A percentile compares a stretch with the other conserved stretches of the same genome.
Evolutionary conservation across 2,888 invertebrate genomes (phyloP).

Genomic region (Ormyrus labotus): DNA sequence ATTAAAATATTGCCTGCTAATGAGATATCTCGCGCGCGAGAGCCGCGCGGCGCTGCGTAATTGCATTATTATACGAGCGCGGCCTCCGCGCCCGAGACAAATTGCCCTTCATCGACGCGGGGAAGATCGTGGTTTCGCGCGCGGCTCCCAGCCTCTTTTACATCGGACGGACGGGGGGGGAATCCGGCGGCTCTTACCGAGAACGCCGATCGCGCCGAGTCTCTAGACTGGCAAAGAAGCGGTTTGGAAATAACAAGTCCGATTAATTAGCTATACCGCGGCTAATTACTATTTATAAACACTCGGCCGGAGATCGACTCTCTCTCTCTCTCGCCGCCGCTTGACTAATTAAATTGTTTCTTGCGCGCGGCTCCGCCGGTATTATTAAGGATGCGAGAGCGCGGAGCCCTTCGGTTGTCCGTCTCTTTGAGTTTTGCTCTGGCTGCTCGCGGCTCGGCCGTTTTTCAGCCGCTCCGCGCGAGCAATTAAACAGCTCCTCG

Average conservation of each 20-base stretch:
- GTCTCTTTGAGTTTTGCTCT: too few species aligned
- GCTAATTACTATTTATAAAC: constrained; percentile 48
- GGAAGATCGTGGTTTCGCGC: too few species aligned
- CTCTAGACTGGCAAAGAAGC: too few species aligned
- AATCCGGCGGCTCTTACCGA: too few species aligned
- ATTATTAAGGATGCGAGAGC: constrained; percentile 18
- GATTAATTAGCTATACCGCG: constrained; percentile 66
- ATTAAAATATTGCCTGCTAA: constrained; percentile 74
- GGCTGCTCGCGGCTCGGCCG: too few species aligned
- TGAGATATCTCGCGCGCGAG: constrained; percentile 63
- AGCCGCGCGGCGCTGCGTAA: constrained; percentile 61
- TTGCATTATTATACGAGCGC: constrained; percentile 69
- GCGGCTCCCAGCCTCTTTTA: too few species aligned
- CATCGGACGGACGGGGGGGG: too few species aligned
- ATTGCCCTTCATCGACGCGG: not conserved
- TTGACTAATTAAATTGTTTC: constrained; percentile 41
- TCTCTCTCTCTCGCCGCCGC: constrained; percentile 1
- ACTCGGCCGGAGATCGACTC: not conserved
- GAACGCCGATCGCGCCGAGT: too few species aligned
- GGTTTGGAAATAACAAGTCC: not conserved
- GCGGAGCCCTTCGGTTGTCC: not conserved
- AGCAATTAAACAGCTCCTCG: too few species aligned
- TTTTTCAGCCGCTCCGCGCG: too few species aligned
- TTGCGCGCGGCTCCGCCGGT: not conserved
- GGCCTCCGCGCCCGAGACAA: constrained; percentile 57